Conservation (phyloP, 2,888 invertebrate species). For the Rhogogaster chlorosoma region DNA sequence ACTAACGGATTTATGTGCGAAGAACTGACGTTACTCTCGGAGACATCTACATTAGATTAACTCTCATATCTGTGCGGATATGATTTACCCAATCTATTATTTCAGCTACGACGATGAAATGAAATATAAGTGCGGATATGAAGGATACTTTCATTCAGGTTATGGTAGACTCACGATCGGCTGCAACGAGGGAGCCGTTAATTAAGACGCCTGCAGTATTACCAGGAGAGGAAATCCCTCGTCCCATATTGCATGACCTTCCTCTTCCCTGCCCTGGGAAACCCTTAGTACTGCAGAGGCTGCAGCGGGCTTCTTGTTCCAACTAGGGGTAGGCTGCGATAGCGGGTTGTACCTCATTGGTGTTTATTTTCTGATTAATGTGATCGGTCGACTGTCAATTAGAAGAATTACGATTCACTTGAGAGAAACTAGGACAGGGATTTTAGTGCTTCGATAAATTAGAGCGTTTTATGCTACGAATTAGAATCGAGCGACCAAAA, state of each 20-base stretch:
- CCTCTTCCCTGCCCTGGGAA: conserved; percentile 29
- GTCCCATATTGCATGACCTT: conserved; percentile 24
- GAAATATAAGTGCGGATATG: background rate
- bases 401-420: conserved; percentile 42
- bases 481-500: background rate
- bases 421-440: background rate
- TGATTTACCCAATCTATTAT: background rate
- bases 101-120: background rate
- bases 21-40: background rate
- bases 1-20: conserved; percentile 1
- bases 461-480: background rate
- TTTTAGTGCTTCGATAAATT: background rate
- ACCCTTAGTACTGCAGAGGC: conserved; percentile 21
- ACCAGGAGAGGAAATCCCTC: conserved; percentile 60
- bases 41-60: background rate
- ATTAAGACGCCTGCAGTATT: conserved; percentile 71
- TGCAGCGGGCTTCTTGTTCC: conserved; percentile 10
- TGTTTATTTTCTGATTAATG: conserved; percentile 68
- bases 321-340: conserved; percentile 18
- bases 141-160: background rate
- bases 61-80: background rate
- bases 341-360: background rate
- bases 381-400: conserved; percentile 64
- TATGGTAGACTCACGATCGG: conserved; percentile 29
- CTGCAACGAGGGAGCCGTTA: conserved; percentile 62